Evolutionary conservation across 2,888 invertebrate genomes (phyloP), one percentile per base, ranked within the genome.

Genomic region (Willowsia nigromaculata): DNA sequence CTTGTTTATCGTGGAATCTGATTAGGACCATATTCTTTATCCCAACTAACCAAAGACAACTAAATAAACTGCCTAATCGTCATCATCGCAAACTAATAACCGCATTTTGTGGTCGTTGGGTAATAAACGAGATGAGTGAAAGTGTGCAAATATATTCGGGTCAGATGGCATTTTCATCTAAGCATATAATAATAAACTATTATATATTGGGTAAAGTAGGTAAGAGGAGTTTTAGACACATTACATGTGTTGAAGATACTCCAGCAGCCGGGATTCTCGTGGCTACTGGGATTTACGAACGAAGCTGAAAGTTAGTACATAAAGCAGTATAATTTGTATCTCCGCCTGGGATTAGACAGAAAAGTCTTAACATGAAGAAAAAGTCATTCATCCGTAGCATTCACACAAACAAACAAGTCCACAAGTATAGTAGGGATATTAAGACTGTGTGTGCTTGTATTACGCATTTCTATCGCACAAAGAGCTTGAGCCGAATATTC

Each of bases 391-490:
- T 78, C 76, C 76, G 30, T 53, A 15, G 4, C 15, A 65, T 2
- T 27, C 27, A 74, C 4, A 74, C 68, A 71, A 71, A 71, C 68
- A 74, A 74, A 74, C n/a, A 53, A 65, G n/a, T 65, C 65, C 33
- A 65, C 65, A 1, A 65, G 59, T 18, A 59, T 22, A 53, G 18
- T 53, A n/a, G 3, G 5, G 22, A 13, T 18, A 53, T 22, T n/a
- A 53, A n/a, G 11, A 1, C 3, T 22, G 3, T 18, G 50, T 53
- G 18, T 53, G 53, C n/a, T 5, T 2, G 53, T 18, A 53, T 53
- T 11, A 53, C 13, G 18, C 22, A 7, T 18, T 18, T 53, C 6
- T 13, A 18, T 53, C 2, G 11, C 11, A 43, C n/a, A 27, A 11
- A 27, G 15, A 18, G 11, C 7, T 6, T 7, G 62, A 62, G 33